Evolutionary conservation across 1,140 invertebrate species (phyloP), one percentile per base, ranked within the genome.

Genomic region (Mycetomoellerius zeteki): DNA sequence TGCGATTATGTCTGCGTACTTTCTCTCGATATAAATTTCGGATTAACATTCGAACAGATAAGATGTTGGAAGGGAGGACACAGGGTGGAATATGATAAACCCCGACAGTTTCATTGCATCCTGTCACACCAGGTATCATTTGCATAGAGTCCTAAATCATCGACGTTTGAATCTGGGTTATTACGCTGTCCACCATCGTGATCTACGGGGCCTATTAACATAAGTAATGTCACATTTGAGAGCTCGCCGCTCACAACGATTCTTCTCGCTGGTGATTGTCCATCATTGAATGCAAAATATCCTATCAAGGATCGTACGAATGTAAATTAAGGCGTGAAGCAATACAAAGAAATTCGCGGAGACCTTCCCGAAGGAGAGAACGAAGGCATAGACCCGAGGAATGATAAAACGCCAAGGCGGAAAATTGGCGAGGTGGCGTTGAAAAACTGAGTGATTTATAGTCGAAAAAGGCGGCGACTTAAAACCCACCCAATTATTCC

Each of bases 401-500:
- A 80, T 76, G 43, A 54, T 69, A 77, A 82, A 76, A 33, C 54
- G 52, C 54, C 60, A 56, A 73, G 5, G 56, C 60, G 37, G 69
- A 85, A 85, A 85, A 78, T 85, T 78, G 73, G 21, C 14, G 56
- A 33, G 52, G 47, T 14, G 19, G 30, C 27, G 54, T n/a, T 33
- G 30, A 85, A 78, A 78, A 85, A 78, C 3, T 47, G 30, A 62
- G 33, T 90, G 88, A 90, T 90, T 90, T 85, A 90, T 72, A 54
- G 54, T 12, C 77, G 56, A 56, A 72, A 24, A 56, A 43, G 21
- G 69, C 21, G 69, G 58, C 73, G 85, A 62, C 65, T 27, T 56
- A 64, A 62, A 76, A 87, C 84, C 73, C 86, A 71, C 84, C 77
- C 89, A 90, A 90, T 90, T 90, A 90, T 90, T 90, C 88, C 65